Evolutionary conservation across 1,140 invertebrate species (phyloP).

Genomic region (Dendroctonus ponderosae): DNA sequence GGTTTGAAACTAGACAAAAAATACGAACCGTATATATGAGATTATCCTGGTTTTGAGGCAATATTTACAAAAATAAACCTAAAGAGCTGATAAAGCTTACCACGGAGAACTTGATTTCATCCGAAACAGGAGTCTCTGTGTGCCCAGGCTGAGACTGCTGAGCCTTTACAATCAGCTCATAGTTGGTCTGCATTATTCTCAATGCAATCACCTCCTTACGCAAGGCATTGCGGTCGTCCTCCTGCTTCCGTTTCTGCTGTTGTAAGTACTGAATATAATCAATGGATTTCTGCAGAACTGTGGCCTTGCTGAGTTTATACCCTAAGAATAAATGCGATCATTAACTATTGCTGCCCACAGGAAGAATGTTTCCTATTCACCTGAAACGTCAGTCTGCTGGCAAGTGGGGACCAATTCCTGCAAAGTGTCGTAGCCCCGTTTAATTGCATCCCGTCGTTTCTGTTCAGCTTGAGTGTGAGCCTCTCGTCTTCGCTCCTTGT

Average conservation of each 20-base stretch:
- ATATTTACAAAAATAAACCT: neutral
- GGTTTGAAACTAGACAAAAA: conserved; percentile 77
- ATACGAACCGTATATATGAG: neutral
- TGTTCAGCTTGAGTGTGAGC: conserved; percentile 97
- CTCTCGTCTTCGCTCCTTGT: conserved; percentile 90
- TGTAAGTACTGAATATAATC: conserved; percentile 89
- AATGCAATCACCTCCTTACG: conserved; percentile 93
- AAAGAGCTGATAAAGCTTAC: conserved; percentile 57
- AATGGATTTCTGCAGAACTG: conserved; percentile 88
- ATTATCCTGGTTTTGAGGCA: neutral
- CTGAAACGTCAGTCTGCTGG: conserved; percentile 79
- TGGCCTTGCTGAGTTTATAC: conserved; percentile 95
- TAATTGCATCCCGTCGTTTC: conserved; percentile 94
- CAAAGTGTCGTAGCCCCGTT: conserved; percentile 89
- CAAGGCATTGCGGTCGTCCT: conserved; percentile 87
- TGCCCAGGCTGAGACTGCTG: conserved; percentile 90
- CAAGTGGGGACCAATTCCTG: conserved; percentile 92
- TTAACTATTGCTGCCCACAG: neutral
- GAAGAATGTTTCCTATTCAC: conserved; percentile 31
- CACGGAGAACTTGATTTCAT: conserved; percentile 95
- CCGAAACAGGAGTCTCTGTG: conserved; percentile 81
- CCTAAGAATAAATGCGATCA: conserved; percentile 48
- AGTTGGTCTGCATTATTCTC: conserved; percentile 90
- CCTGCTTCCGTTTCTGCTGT: conserved; percentile 89
- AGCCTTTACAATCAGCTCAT: conserved; percentile 94